These are phyloP conservation scores for Drosophila mayri DNA, from an alignment of 1,140 invertebrate species.

Conservation along the genomic window DNA sequence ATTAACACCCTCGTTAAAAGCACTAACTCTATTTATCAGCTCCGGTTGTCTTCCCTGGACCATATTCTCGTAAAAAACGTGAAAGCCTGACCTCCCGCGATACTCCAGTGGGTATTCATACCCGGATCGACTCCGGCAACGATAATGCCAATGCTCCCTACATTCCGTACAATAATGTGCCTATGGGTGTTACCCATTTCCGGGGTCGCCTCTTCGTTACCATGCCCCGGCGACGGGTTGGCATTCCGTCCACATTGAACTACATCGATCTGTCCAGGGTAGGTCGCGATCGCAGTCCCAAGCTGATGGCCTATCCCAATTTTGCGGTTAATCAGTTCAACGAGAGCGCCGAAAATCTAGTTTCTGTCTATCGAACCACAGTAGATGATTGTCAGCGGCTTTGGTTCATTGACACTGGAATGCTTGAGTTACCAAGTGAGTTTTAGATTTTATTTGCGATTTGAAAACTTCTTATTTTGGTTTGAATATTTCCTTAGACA, in stretches of 20 bases:
- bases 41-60: constrained; percentile 59
- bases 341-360: constrained; percentile 84
- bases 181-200: constrained; percentile 89
- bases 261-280: constrained; percentile 86
- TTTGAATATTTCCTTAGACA: constrained; percentile 82
- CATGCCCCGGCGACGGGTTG: constrained; percentile 88
- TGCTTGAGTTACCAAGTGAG: constrained; percentile 79
- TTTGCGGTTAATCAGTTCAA: constrained; percentile 86
- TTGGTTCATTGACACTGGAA: constrained; percentile 91
- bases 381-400: constrained; percentile 89
- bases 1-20: too few species aligned
- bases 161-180: constrained; percentile 89
- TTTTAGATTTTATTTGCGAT: not conserved
- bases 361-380: constrained; percentile 89
- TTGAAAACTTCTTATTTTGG: not conserved
- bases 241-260: constrained; percentile 90
- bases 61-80: constrained; percentile 38
- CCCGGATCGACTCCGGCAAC: constrained; percentile 13
- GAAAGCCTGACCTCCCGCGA: constrained; percentile 64
- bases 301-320: constrained; percentile 88
- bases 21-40: constrained; percentile 14
- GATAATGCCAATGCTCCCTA: constrained; percentile 49
- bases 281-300: constrained; percentile 85
- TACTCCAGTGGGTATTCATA: constrained; percentile 14
- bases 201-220: constrained; percentile 90